Conservation (phyloP, 2,113 vertebrate species). For the Halcyon senegalensis region DNA sequence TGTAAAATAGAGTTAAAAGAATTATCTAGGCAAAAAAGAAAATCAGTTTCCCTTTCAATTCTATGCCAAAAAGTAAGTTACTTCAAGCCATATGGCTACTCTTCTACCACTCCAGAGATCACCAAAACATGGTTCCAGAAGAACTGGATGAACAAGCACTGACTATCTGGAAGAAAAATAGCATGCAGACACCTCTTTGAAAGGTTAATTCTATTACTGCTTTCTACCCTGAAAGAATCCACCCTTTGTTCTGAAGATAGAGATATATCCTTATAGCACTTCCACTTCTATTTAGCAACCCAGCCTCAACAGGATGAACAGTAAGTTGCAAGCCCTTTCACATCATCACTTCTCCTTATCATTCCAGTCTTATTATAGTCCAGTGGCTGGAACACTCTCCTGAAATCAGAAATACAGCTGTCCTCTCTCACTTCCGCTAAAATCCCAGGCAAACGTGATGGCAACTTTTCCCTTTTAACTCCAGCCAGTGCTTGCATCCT, state of each 20-base stretch:
- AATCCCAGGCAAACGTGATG: not conserved
- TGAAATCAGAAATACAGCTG: not conserved
- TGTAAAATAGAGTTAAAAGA: not conserved
- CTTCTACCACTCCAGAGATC: not conserved
- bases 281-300: not conserved
- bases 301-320: not conserved
- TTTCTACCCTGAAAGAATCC: not conserved
- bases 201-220: not conserved
- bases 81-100: not conserved
- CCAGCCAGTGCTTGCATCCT: not conserved
- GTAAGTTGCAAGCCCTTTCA: not conserved
- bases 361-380: not conserved
- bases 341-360: not conserved
- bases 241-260: not conserved
- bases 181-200: not conserved
- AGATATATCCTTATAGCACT: not conserved
- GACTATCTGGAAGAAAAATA: not conserved
- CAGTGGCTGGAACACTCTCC: not conserved
- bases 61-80: not conserved
- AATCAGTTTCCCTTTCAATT: not conserved
- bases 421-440: not conserved
- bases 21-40: not conserved
- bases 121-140: not conserved
- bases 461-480: not conserved
- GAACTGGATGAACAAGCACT: not conserved